A percentile compares a stretch with the other conserved stretches of the same genome.
Conservation (phyloP, 2,888 invertebrate genomes). For the Temnothorax ravouxi region DNA sequence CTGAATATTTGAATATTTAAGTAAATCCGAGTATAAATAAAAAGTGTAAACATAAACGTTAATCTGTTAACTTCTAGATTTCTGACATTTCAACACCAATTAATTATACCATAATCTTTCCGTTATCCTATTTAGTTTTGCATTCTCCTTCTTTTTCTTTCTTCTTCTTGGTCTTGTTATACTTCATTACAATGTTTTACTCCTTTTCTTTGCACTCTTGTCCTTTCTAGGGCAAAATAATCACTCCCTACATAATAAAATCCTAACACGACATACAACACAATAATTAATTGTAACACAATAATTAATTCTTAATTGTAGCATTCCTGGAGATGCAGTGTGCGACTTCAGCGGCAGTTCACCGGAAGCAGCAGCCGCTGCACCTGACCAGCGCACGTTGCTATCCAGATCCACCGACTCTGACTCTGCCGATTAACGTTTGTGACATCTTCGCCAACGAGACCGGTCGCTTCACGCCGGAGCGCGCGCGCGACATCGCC, state of each 20-base stretch:
- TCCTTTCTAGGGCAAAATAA: background rate
- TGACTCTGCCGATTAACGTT: slow-evolving; percentile 89
- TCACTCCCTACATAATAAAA: background rate
- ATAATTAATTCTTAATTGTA: slow-evolving; percentile 59
- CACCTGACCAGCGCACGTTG: slow-evolving; percentile 87
- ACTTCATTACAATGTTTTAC: background rate
- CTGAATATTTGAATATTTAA: background rate
- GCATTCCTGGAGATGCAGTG: slow-evolving; percentile 59
- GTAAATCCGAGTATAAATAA: background rate
- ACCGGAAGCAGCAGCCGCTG: slow-evolving; percentile 76
- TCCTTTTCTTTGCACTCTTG: background rate
- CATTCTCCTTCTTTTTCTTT: background rate
- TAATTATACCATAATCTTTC: background rate
- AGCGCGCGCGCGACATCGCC: slow-evolving; percentile 89
- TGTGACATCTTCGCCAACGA: slow-evolving; percentile 90
- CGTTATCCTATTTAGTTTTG: background rate
- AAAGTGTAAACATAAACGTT: background rate
- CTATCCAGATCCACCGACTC: slow-evolving; percentile 87
- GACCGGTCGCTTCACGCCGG: slow-evolving; percentile 89
- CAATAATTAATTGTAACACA: no score
- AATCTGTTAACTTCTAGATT: background rate
- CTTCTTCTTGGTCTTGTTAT: background rate
- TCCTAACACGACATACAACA: background rate
- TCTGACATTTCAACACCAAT: background rate
- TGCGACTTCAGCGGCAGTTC: slow-evolving; percentile 46